Percentiles rank a stretch among this genome's conserved stretches.
Conservation (phyloP, 1,140 invertebrate species). For the Heliconius eleuchia region DNA sequence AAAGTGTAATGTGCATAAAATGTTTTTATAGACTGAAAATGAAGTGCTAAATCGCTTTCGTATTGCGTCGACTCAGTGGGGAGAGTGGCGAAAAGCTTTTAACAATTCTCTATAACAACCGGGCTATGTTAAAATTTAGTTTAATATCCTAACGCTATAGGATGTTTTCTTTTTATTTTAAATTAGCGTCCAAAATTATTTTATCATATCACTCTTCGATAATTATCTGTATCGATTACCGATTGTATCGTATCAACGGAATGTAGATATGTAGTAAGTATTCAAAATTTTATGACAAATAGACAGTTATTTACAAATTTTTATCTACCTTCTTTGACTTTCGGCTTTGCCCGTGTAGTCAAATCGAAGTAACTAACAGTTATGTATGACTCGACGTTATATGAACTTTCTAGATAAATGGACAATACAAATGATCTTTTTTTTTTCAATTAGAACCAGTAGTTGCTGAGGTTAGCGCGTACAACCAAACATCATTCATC, state of each 20-base stretch:
- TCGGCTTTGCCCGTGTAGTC: too few relatives aligned
- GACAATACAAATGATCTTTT: too few relatives aligned
- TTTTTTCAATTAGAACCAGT: too few relatives aligned
- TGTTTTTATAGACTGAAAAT: constrained; percentile 11
- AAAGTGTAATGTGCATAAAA: constrained; percentile 2
- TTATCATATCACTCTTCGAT: background rate
- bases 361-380: too few relatives aligned
- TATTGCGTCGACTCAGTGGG: constrained; percentile 7
- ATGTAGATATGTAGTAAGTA: background rate
- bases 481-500: too few relatives aligned
- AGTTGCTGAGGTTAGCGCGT: too few relatives aligned
- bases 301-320: too few relatives aligned
- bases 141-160: background rate
- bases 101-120: background rate
- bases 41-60: constrained; percentile 7
- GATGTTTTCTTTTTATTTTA: background rate
- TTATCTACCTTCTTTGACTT: too few relatives aligned
- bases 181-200: background rate
- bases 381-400: too few relatives aligned
- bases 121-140: background rate
- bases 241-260: background rate
- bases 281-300: too few relatives aligned
- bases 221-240: background rate
- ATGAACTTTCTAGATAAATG: too few relatives aligned
- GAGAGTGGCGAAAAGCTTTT: constrained; percentile 7